Base-by-base conservation (phyloP, 2,888 invertebrate genomes). In the Napeogenes sylphis region DNA sequence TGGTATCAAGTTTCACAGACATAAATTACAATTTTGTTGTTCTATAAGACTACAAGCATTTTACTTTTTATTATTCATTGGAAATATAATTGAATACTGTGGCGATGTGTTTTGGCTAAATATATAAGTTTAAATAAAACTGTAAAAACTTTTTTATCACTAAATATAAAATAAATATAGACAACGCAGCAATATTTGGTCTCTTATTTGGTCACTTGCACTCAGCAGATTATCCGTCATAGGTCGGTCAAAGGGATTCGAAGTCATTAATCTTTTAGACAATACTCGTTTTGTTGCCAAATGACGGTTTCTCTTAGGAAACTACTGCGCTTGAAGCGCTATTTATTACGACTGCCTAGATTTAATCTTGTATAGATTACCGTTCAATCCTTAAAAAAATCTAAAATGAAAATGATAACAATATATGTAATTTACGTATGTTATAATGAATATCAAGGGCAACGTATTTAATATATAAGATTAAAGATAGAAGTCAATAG, bases 281-380 rank as follows among this genome's bases (percentile, higher is more conserved):
- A 69, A 68, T 62, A 64, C 64, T 67, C 63, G 64, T 70, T 66
- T 68, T 66, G 62, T 67, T 68, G 65, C 60, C 64, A 63, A 65
- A 68, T 61, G 60, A 61, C 58, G 64, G 56, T 63, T 59, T 59
- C 58, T 63, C 58, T 56, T 33, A 63, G 58, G 53, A 51, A 51
- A 58, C 62, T 60, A 58, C 62, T 68, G 66, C 53, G 65, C 66
- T 62, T 68, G 68, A 70, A 65, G 51, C 54, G 35, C 58, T 62
- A 66, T 67, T 68, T 64, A 45, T 64, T 64, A 61, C 58, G 47
- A 35, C 54, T 58, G 38, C 33, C 21, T 54, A 42, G 32, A 56
- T 58, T 64, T 47, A 61, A 33, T 47, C 46, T 35, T 32, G 35
- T 35, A 51, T 14, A 54, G 42, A 35, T n/a, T 32, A n/a, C 32